Evolutionary conservation across 2,797 vertebrate genomes (phyloP).

Genomic region (Anniella stebbinsi): DNA sequence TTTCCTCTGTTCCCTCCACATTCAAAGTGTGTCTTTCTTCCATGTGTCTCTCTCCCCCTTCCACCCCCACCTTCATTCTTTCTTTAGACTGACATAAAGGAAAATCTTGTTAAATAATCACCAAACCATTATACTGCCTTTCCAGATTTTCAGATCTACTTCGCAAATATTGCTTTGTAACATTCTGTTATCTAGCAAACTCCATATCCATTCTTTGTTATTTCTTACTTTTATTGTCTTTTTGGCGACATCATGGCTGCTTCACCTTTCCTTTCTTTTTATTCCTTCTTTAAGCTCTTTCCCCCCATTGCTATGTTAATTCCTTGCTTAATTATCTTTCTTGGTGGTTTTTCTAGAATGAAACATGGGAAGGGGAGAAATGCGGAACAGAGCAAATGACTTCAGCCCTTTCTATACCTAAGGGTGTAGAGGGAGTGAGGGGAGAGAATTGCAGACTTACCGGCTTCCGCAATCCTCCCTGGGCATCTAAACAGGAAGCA

Average conservation of each 20-base stretch:
- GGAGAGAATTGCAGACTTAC: too few species aligned
- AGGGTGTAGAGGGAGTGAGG: too few species aligned
- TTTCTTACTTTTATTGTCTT: constrained; percentile 51
- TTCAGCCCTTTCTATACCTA: too few species aligned
- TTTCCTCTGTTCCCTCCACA: constrained; percentile 44
- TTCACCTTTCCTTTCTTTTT: constrained; percentile 44
- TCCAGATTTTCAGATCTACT: constrained; percentile 62
- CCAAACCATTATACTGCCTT: constrained; percentile 47
- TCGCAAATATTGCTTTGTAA: constrained; percentile 58
- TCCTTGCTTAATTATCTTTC: constrained; percentile 63
- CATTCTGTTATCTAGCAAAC: constrained; percentile 49
- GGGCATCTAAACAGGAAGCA: too few species aligned
- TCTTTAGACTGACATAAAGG: constrained; percentile 55
- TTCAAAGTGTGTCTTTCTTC: constrained; percentile 27
- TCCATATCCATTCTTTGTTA: constrained; percentile 56
- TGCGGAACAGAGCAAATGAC: background rate
- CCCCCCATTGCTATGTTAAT: constrained; percentile 70
- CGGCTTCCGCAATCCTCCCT: too few species aligned
- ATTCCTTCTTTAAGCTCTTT: constrained; percentile 57
- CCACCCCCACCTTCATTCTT: constrained; percentile 61
- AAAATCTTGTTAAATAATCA: constrained; percentile 60
- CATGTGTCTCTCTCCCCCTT: constrained; percentile 66
- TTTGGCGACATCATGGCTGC: constrained; percentile 36
- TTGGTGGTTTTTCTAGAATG: constrained; percentile 58
- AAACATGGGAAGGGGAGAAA: constrained; percentile 38